Percentiles rank a stretch among this genome's conserved stretches.
Evolutionary conservation across 2,797 vertebrate genomes (phyloP).

Genomic region (Rhinatrema bivittatum): DNA sequence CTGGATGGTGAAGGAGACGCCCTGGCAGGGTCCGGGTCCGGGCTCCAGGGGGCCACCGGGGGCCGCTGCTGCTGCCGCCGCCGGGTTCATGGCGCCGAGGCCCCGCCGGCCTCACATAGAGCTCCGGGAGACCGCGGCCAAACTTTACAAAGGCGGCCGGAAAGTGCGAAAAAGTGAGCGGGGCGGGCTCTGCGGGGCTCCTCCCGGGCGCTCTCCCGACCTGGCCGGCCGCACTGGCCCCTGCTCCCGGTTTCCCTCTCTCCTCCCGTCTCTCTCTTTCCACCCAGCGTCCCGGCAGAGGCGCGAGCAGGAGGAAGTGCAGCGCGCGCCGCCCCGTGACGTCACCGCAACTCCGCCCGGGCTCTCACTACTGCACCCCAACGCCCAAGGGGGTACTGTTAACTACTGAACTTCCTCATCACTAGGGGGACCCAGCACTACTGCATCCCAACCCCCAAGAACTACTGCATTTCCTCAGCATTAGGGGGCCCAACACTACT

Average conservation of each 20-base stretch:
- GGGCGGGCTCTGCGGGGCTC: no score
- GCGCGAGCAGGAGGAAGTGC: neutral
- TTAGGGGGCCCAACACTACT: no score
- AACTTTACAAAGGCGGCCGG: no score
- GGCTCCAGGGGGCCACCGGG: conserved; percentile 13
- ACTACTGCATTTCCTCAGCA: no score
- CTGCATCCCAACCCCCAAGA: no score
- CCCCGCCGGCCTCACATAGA: conserved; percentile 6
- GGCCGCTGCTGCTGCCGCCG: conserved; percentile 31
- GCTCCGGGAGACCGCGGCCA: neutral
- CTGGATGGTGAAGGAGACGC: conserved; percentile 85
- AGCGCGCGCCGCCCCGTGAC: no score
- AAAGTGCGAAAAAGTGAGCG: neutral
- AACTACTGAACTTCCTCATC: no score
- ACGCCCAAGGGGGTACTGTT: no score
- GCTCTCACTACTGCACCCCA: no score
- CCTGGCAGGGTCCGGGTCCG: conserved; percentile 35
- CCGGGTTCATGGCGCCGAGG: conserved; percentile 37
- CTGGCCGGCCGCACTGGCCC: conserved; percentile 5
- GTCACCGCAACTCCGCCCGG: neutral
- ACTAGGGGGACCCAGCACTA: no score
- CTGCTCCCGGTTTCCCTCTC: conserved; percentile 14
- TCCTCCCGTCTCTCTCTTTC: neutral
- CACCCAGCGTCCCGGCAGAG: neutral
- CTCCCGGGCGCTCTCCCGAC: no score